Evolutionary conservation across 2,888 invertebrate genomes (phyloP), one percentile per base, ranked within the genome.

Genomic region (Heteromyza rotundicornis): DNA sequence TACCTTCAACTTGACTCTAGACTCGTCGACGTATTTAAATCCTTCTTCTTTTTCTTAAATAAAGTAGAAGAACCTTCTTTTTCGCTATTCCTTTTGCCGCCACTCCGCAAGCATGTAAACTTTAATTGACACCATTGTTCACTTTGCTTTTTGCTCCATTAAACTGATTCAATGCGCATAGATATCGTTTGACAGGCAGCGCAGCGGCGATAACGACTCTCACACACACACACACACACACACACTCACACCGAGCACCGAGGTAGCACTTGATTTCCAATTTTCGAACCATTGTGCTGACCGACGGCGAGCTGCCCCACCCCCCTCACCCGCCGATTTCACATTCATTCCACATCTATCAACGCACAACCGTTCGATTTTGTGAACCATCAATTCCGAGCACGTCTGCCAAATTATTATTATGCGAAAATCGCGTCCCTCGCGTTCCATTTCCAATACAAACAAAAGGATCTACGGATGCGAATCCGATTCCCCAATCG

Each of bases 341-440:
- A n/a, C n/a, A n/a, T n/a, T n/a, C 47, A 44, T 49, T 62, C 40
- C 20, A 53, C 47, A 12, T n/a, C 40, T n/a, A 51, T 19, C 47
- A 23, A 35, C 62, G 47, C 17, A 32, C 20, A 14, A 12, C 20
- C 36, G 50, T 54, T 57, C 47, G 40, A 40, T 54, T 67, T 20
- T 22, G 54, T 40, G 24, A 73, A 69, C 64, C 68, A 73, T 68
- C 71, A 73, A 79, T 78, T 78, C 80, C 65, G 66, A 67, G 73
- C 80, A 79, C 79, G 79, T 79, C 71, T 70, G 67, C 71, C 74
- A 73, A 77, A 78, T 77, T 80, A 80, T 79, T 79, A 79, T 77
- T 80, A 80, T 80, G 78, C 80, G 78, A 75, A 78, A 77, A 76
- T 78, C 77, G 72, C 78, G 60, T 57, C 17, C 35, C 35, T 32